Conservation (phyloP, 2,888 invertebrate species). For the Volucella inanis region DNA sequence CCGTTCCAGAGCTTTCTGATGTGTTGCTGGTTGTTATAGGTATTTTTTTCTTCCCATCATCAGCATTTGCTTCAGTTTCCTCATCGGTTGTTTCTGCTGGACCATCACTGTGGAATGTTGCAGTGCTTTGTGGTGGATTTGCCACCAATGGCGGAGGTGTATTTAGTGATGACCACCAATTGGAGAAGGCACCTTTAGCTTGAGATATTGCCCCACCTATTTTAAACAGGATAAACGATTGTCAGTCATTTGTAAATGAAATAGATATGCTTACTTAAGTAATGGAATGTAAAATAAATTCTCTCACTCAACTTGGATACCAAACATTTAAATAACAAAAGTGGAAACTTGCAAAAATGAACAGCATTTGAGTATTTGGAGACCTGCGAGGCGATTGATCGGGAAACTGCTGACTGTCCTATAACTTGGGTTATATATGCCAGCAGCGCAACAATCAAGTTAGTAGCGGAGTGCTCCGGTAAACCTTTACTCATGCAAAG, state of each 20-base stretch:
- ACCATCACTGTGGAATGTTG: conserved; percentile 53
- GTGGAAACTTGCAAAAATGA: too few relatives aligned
- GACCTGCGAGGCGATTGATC: too few relatives aligned
- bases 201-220: conserved; percentile 93
- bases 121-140: conserved; percentile 33
- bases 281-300: neutral
- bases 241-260: neutral
- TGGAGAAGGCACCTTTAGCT: conserved; percentile 92
- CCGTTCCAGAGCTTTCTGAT: conserved; percentile 64
- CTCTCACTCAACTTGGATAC: too few relatives aligned
- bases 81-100: conserved; percentile 43
- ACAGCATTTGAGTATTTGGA: too few relatives aligned
- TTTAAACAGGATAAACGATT: conserved; percentile 79
- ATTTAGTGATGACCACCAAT: conserved; percentile 92
- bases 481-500: too few relatives aligned
- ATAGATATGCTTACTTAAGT: neutral
- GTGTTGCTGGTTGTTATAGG: conserved; percentile 21
- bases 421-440: too few relatives aligned
- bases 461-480: too few relatives aligned
- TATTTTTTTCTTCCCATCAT: conserved; percentile 42
- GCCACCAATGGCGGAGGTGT: conserved; percentile 82
- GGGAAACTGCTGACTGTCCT: too few relatives aligned
- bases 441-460: too few relatives aligned
- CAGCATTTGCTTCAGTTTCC: conserved; percentile 36
- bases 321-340: too few relatives aligned